phyloP scores from a whole-genome alignment of 2,113 vertebrate genomes.

The Circaetus cinerascens region DNA sequence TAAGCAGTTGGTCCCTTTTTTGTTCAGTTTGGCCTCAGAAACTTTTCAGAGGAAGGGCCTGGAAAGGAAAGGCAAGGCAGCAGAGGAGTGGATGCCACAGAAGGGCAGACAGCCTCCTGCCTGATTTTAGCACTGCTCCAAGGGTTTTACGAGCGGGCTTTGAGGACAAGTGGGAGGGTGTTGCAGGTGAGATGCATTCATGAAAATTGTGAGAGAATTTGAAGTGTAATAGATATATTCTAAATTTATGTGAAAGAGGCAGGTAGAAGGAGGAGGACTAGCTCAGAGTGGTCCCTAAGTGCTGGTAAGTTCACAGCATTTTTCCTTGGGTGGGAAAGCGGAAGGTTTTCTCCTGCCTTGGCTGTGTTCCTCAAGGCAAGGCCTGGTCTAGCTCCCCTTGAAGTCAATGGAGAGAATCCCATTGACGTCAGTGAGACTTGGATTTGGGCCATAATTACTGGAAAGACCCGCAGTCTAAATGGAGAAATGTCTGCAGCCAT shows the following conservation, averaged over 20 bases:
- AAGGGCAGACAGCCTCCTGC: neutral
- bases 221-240: too few species aligned
- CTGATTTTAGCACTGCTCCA: neutral
- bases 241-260: neutral
- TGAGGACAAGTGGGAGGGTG: neutral
- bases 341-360: neutral
- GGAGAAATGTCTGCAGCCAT: slow-evolving; percentile 28
- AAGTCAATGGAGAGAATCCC: slow-evolving; percentile 22
- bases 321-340: neutral
- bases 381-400: neutral
- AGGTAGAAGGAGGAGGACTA: neutral
- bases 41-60: neutral
- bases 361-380: neutral
- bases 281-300: neutral
- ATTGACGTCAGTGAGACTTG: slow-evolving; percentile 17
- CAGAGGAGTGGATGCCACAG: neutral
- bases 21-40: neutral
- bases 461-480: neutral
- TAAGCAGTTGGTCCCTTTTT: neutral
- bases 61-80: neutral
- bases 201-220: neutral
- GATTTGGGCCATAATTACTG: slow-evolving; percentile 37
- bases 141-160: neutral
- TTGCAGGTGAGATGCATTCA: neutral
- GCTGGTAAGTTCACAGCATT: neutral